Conservation (phyloP, 53 echinoderm and acorn worm species). For the Antedon mediterranea region DNA sequence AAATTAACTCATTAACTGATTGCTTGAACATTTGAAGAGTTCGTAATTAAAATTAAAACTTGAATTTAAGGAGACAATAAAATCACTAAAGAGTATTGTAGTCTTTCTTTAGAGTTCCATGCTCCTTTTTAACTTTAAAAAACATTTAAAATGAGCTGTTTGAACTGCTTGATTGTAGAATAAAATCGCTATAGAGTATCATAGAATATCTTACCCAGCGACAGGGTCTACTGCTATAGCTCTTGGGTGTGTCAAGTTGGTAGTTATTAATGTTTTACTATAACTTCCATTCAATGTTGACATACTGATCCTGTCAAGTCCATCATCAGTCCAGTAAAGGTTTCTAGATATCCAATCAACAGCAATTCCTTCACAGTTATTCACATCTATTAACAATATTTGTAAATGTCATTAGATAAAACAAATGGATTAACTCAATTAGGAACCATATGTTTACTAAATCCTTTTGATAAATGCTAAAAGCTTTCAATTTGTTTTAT, state of each 20-base stretch:
- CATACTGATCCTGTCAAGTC: slow-evolving; percentile 55
- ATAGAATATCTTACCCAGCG: slow-evolving; percentile 62
- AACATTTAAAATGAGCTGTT: no score
- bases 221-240: slow-evolving; percentile 80
- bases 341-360: slow-evolving; percentile 89
- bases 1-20: no score
- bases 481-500: no score
- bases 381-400: slow-evolving; percentile 28
- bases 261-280: slow-evolving; percentile 37
- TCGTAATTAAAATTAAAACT: no score
- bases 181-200: no score
- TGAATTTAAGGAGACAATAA: no score
- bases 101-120: no score
- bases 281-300: slow-evolving; percentile 34
- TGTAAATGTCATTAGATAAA: background rate
- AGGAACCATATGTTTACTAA: background rate
- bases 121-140: no score
- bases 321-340: slow-evolving; percentile 98
- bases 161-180: no score
- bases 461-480: no score
- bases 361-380: slow-evolving; percentile 94
- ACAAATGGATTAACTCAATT: background rate
- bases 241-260: slow-evolving; percentile 66
- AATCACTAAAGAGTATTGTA: no score
- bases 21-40: no score